Percentiles rank a stretch among this genome's conserved stretches.
Evolutionary conservation across 2,888 invertebrate genomes (phyloP).

Genomic region (Drosophila infuscata): DNA sequence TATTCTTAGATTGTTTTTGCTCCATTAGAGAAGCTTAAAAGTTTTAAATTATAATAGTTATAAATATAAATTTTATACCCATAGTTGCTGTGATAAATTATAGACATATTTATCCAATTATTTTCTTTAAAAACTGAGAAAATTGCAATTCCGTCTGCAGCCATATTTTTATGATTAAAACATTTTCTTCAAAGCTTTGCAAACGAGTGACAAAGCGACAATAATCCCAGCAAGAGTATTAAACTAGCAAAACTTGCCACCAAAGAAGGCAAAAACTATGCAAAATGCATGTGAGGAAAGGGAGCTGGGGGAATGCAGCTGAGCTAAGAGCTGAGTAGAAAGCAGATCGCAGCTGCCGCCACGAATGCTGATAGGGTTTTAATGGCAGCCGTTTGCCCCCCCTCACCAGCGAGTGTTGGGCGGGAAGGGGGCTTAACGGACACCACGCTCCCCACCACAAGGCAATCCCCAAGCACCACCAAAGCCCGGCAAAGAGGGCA

Average conservation of each 20-base stretch:
- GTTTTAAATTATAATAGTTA: too few species aligned
- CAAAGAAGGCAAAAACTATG: conserved; percentile 24
- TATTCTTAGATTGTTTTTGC: not conserved
- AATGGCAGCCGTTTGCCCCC: conserved; percentile 64
- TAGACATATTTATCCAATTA: not conserved
- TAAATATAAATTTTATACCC: not conserved
- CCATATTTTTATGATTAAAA: not conserved
- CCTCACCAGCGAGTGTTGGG: conserved; percentile 28
- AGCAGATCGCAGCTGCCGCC: conserved; percentile 69
- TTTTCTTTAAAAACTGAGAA: not conserved
- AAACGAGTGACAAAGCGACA: not conserved
- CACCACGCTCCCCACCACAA: not conserved
- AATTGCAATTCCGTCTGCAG: not conserved
- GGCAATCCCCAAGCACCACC: conserved; percentile 2
- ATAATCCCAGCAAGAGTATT: conserved; percentile 7
- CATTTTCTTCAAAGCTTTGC: not conserved
- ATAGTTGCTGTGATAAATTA: not conserved
- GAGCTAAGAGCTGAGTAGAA: conserved; percentile 27
- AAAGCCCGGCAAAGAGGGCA: conserved; percentile 12
- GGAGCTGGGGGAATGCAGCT: conserved; percentile 36
- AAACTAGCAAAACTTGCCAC: not conserved
- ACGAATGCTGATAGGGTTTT: conserved; percentile 78
- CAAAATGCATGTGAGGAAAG: conserved; percentile 18
- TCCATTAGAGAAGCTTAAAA: not conserved
- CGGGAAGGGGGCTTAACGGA: conserved; percentile 26